Evolutionary conservation across 2,113 vertebrate genomes (phyloP).

Genomic region (Tylochromis polylepis): DNA sequence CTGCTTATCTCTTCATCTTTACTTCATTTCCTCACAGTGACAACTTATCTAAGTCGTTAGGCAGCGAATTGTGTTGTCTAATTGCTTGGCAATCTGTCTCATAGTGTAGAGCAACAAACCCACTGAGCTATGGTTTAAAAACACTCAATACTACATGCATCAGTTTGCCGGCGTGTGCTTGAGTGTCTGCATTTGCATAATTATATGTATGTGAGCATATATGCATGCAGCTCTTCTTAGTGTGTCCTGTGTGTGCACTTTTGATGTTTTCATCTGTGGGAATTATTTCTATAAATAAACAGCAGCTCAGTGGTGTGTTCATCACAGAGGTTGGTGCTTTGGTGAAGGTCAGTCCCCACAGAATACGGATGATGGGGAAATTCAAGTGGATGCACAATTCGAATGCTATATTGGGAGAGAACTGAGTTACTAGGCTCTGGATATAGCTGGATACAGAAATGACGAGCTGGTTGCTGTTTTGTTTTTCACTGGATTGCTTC

Average conservation of each 20-base stretch:
- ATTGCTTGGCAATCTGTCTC: not conserved
- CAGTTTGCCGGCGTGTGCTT: not conserved
- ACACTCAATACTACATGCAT: not conserved
- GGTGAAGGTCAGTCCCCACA: not conserved
- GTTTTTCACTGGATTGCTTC: not conserved
- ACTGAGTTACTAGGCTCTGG: not conserved
- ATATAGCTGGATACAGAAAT: not conserved
- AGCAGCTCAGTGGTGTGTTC: not conserved
- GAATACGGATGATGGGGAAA: not conserved
- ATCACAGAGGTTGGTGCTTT: not conserved
- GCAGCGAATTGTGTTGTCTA: not conserved
- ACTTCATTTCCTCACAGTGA: not conserved
- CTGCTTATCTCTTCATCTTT: not conserved
- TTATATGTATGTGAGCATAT: not conserved
- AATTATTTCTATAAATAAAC: conserved; percentile 34
- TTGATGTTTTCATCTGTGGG: conserved; percentile 9
- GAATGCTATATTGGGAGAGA: not conserved
- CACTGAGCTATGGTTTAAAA: not conserved
- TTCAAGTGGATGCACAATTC: not conserved
- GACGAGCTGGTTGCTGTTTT: not conserved
- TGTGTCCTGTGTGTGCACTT: not conserved
- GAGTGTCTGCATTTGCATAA: not conserved
- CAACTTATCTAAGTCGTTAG: not conserved
- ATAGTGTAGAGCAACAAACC: not conserved
- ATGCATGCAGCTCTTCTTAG: not conserved